Conservation (phyloP, 1,140 invertebrate species). For the Apis cerana region DNA sequence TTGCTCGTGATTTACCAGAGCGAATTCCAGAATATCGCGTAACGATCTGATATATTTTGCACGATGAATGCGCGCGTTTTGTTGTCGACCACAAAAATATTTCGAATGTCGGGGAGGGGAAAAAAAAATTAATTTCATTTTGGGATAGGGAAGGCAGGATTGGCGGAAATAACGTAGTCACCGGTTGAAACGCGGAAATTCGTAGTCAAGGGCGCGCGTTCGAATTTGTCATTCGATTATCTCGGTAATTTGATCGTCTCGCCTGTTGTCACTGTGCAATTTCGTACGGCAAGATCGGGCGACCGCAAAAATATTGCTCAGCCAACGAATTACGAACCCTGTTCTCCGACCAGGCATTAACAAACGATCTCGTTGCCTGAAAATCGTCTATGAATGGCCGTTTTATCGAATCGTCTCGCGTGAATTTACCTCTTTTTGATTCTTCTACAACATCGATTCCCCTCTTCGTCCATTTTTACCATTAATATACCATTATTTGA, state of each 20-base stretch:
- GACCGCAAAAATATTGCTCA: constrained; percentile 21
- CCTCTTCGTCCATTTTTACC: not conserved
- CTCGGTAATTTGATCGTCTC: constrained; percentile 13
- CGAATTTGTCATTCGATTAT: constrained; percentile 44
- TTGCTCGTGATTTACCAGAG: not conserved
- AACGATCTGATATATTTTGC: not conserved
- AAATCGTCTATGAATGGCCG: not conserved
- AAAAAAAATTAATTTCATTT: constrained; percentile 26
- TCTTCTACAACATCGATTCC: not conserved
- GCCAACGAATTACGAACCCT: constrained; percentile 4
- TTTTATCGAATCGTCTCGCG: not conserved
- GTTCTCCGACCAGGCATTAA: not conserved
- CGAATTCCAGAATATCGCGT: not conserved
- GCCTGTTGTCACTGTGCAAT: constrained; percentile 21
- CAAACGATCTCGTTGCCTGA: not conserved
- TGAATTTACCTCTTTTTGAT: not conserved
- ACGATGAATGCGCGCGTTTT: not conserved
- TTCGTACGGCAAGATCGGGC: constrained; percentile 1
- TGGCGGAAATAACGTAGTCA: constrained; percentile 21
- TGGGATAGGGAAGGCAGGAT: no score
- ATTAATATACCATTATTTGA: no score
- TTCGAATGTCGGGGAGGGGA: not conserved
- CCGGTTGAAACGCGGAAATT: not conserved
- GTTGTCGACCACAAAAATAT: not conserved
- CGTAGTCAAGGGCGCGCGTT: not conserved